Conservation (phyloP, 1,140 invertebrate species). For the Drosophila gunungcola region DNA sequence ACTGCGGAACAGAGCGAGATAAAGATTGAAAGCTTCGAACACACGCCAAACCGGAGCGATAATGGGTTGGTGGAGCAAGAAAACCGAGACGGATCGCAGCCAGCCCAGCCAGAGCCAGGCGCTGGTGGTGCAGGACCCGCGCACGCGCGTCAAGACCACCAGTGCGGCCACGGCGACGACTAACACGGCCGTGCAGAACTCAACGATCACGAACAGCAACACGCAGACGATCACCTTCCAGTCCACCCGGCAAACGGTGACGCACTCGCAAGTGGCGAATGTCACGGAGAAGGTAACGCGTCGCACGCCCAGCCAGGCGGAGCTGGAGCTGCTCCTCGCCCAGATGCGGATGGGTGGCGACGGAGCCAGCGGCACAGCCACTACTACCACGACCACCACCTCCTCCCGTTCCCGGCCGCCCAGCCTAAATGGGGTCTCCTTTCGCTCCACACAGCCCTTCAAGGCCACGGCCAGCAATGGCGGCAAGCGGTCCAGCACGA, state of each 20-base stretch:
- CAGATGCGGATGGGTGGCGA: constrained; percentile 47
- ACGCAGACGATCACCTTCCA: constrained; percentile 67
- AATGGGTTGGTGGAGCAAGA: constrained; percentile 63
- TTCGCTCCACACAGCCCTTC: constrained; percentile 59
- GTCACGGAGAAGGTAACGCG: constrained; percentile 71
- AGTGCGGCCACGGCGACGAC: constrained; percentile 71
- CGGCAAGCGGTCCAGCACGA: constrained; percentile 60
- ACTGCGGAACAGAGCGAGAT: constrained; percentile 2
- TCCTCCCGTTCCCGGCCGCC: constrained; percentile 32
- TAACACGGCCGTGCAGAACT: constrained; percentile 75
- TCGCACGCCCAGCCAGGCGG: constrained; percentile 64
- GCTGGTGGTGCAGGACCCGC: constrained; percentile 69
- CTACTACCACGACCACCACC: constrained; percentile 33
- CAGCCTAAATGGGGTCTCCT: constrained; percentile 52
- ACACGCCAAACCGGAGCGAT: constrained; percentile 10
- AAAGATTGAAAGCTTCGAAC: neutral
- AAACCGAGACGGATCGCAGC: constrained; percentile 52
- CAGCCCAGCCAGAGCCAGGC: constrained; percentile 25
- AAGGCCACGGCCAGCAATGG: constrained; percentile 45
- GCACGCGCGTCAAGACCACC: constrained; percentile 70
- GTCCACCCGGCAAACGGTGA: constrained; percentile 75
- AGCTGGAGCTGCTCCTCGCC: constrained; percentile 61
- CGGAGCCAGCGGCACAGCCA: constrained; percentile 12
- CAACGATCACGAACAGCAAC: constrained; percentile 72
- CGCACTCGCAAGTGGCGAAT: constrained; percentile 65